phyloP scores from a whole-genome alignment of 35 echinoderm and acorn worm species.

The Hemicentrotus pulcherrimus region DNA sequence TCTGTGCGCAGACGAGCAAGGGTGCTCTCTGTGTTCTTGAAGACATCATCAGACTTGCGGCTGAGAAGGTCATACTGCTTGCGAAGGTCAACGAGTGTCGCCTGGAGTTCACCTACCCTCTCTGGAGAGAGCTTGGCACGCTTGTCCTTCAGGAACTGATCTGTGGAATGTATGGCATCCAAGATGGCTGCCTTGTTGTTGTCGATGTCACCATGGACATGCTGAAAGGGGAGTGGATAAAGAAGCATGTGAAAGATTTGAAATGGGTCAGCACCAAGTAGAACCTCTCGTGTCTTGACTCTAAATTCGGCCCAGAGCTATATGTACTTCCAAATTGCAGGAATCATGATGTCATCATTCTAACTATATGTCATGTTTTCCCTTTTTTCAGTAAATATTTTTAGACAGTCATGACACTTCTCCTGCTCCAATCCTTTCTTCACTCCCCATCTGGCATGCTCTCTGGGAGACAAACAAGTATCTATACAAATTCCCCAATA shows the following conservation, averaged over 20 bases:
- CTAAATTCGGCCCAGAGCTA: too few species aligned
- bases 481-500: background rate
- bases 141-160: slow-evolving; percentile 92
- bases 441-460: background rate
- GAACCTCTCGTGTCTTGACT: too few species aligned
- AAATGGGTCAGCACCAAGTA: too few species aligned
- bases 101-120: slow-evolving; percentile 75
- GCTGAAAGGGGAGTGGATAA: slow-evolving; percentile 23
- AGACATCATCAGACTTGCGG: slow-evolving; percentile 72
- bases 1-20: slow-evolving; percentile 73
- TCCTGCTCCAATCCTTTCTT: too few species aligned
- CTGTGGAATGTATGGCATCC: slow-evolving; percentile 92
- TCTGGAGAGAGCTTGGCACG: slow-evolving; percentile 84
- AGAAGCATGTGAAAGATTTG: background rate
- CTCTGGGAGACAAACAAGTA: background rate
- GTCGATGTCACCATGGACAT: slow-evolving; percentile 81
- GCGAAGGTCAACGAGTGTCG: slow-evolving; percentile 72
- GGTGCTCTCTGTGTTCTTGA: slow-evolving; percentile 64
- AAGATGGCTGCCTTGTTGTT: slow-evolving; percentile 92
- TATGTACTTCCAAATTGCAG: too few species aligned
- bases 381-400: too few species aligned
- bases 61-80: slow-evolving; percentile 86
- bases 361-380: too few species aligned
- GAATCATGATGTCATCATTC: too few species aligned
- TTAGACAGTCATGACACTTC: too few species aligned